Evolutionary conservation across 2,113 vertebrate genomes (phyloP).

Genomic region (Neolamprologus hecqui): DNA sequence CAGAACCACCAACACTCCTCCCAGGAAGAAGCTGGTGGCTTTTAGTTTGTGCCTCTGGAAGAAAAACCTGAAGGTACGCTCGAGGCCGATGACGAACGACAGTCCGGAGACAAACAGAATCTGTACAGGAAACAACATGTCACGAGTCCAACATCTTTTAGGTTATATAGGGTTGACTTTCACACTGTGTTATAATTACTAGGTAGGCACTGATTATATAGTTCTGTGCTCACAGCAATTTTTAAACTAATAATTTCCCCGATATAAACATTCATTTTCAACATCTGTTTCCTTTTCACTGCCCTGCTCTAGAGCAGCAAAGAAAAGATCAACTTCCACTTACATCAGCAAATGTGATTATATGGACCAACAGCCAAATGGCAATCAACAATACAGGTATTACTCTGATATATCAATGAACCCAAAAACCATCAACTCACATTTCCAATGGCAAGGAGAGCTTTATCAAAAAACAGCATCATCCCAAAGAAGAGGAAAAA

Average conservation of each 20-base stretch:
- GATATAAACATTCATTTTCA: neutral
- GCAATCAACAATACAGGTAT: neutral
- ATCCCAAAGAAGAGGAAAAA: conserved; percentile 99
- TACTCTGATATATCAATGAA: neutral
- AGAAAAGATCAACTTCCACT: neutral
- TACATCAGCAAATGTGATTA: neutral
- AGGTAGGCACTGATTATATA: neutral
- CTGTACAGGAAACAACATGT: conserved; percentile 48
- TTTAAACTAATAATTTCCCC: neutral
- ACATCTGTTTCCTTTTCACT: neutral
- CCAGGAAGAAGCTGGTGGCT: conserved; percentile 93
- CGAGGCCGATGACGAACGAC: conserved; percentile 94
- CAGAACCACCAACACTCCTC: conserved; percentile 91
- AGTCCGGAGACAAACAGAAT: conserved; percentile 94
- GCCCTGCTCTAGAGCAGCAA: neutral
- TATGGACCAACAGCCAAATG: neutral
- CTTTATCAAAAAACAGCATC: conserved; percentile 99
- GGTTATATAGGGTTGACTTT: neutral
- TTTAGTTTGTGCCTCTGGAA: conserved; percentile 97
- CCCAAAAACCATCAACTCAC: conserved; percentile 69
- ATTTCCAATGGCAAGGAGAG: conserved; percentile 95
- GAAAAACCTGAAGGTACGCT: conserved; percentile 97
- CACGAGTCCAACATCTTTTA: neutral
- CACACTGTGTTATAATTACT: neutral
- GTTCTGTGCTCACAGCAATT: neutral